Base-by-base conservation (phyloP, 2,797 vertebrate species). In the Natrix natrix region DNA sequence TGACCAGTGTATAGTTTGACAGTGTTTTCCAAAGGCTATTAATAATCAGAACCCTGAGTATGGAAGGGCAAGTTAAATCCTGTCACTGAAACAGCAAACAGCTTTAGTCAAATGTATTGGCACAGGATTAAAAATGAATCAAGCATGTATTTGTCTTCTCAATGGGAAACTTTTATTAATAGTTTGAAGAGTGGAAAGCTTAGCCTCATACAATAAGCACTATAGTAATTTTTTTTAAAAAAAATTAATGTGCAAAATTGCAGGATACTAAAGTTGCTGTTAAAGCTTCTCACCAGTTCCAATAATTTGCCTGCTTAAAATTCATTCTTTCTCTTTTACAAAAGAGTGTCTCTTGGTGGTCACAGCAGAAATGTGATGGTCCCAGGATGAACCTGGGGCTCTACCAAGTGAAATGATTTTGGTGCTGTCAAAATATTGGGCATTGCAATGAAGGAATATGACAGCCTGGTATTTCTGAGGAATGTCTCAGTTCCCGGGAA, bases 101-200 rank as follows among this genome's bases (percentile, higher is more conserved):
- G 97, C 97, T 98, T 98, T 98, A 98, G 97, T 98, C 98, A 98
- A 98, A 98, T 98, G 97, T 98, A 98, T 98, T 98, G 97, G 97
- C 97, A 97, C 96, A 98, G 98, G 98, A 98, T 98, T 98, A 98
- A 98, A 98, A 98, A 98, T 97, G 98, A 97, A 98, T 98, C 98
- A 98, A 97, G 97, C 97, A 97, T 98, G 97, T 98, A 98, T 98
- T 98, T 98, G 97, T 97, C 98, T 98, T 98, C 98, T 97, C 98
- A 95, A 97, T 97, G 97, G 98, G 98, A 98, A 98, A 97, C 97
- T 97, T 97, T 98, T 98, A 98, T 98, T 98, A 98, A 98, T 97
- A 98, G 98, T 98, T 98, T 97, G 97, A 97, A 97, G 98, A 98
- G 97, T 96, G 97, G 97, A 97, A 97, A 97, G 98, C 98, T 97